Evolutionary conservation across 1,140 invertebrate genomes (phyloP).

Genomic region (Sminthurinus signatus): DNA sequence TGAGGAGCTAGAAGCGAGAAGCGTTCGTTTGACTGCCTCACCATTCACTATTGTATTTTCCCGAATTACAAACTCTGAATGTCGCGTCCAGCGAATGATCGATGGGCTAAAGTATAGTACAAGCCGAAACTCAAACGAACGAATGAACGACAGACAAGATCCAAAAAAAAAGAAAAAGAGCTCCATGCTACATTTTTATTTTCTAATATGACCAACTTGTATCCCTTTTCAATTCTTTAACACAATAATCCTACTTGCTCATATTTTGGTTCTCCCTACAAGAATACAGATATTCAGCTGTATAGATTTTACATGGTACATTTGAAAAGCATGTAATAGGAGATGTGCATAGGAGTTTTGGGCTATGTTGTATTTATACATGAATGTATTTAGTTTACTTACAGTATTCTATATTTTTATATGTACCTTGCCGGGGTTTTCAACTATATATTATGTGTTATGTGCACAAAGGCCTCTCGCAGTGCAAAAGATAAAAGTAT

Average conservation of each 20-base stretch:
- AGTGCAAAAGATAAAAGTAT: no score
- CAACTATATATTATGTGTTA: no score
- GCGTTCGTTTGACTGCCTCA: not conserved
- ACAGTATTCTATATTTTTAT: no score
- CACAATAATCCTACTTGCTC: no score
- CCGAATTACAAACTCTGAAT: constrained; percentile 41
- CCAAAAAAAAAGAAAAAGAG: constrained; percentile 6
- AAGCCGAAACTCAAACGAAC: constrained; percentile 10
- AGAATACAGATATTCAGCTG: no score
- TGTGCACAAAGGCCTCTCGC: no score
- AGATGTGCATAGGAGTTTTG: not conserved
- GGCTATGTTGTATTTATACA: no score
- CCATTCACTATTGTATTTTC: constrained; percentile 34
- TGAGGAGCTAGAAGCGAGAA: constrained; percentile 9
- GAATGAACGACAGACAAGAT: constrained; percentile 8
- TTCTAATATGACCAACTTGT: not conserved
- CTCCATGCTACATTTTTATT: constrained; percentile 7
- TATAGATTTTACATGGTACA: no score
- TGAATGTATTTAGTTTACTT: no score
- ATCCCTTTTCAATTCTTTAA: no score
- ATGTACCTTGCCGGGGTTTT: no score
- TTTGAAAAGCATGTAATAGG: not conserved
- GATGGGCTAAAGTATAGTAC: constrained; percentile 21
- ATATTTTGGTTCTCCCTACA: no score
- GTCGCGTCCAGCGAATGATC: constrained; percentile 40